Percentiles rank a stretch among this genome's conserved stretches.
Evolutionary conservation across 2,888 invertebrate genomes (phyloP).

Genomic region (Lasiommata megera): DNA sequence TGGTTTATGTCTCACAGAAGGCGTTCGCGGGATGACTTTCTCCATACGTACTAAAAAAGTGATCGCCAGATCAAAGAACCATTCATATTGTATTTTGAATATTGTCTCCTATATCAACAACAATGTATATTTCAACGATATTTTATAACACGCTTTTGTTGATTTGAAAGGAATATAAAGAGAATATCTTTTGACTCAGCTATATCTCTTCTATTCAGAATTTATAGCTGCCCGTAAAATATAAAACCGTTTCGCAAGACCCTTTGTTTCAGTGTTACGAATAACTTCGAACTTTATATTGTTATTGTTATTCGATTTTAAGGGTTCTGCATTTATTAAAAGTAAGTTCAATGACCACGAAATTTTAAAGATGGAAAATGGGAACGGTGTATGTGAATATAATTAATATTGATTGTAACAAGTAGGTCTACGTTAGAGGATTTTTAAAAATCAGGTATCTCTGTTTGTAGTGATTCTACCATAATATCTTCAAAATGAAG

Average conservation of each 20-base stretch:
- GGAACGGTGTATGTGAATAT: too few relatives aligned
- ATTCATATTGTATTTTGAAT: too few relatives aligned
- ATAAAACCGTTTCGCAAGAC: not conserved
- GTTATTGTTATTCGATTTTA: slow-evolving; percentile 5
- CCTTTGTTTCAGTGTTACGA: slow-evolving; percentile 7
- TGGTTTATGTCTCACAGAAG: too few relatives aligned
- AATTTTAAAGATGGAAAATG: not conserved
- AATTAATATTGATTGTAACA: too few relatives aligned
- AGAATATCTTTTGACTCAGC: slow-evolving; percentile 15
- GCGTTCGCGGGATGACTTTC: too few relatives aligned
- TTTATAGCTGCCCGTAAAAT: slow-evolving; percentile 27
- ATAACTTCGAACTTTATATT: slow-evolving; percentile 6
- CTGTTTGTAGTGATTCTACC: too few relatives aligned
- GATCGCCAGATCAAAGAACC: too few relatives aligned
- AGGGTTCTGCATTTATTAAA: not conserved
- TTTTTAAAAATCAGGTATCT: too few relatives aligned
- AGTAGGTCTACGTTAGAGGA: too few relatives aligned
- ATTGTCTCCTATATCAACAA: not conserved
- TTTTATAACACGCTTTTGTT: slow-evolving; percentile 13
- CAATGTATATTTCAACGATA: slow-evolving; percentile 4
- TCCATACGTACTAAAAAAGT: too few relatives aligned
- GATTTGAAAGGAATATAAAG: slow-evolving; percentile 20
- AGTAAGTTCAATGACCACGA: not conserved
- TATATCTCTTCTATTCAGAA: slow-evolving; percentile 21
- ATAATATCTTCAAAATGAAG: too few relatives aligned